These are phyloP conservation scores for Cervus canadensis DNA, from an alignment of 2,113 vertebrate genomes.

Conservation along the genomic window DNA sequence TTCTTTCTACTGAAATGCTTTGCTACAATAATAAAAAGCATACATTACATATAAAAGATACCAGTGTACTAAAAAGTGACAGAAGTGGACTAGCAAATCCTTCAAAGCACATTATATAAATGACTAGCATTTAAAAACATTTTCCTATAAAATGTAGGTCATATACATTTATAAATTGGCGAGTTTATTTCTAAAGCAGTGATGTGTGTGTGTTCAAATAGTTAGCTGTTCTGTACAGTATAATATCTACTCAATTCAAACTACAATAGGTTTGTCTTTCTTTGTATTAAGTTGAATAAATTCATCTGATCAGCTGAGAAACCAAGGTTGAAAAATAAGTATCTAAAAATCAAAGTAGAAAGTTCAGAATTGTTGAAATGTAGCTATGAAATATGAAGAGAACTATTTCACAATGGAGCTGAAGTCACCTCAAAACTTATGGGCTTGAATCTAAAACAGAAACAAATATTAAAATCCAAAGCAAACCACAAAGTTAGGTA, in stretches of 20 bases:
- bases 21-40: constrained; percentile 95
- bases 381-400: constrained; percentile 75
- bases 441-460: constrained; percentile 71
- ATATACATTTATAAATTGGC: constrained; percentile 85
- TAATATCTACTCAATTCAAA: constrained; percentile 80
- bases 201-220: constrained; percentile 80
- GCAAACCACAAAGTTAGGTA: constrained; percentile 74
- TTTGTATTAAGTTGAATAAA: constrained; percentile 80
- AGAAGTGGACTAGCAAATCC: constrained; percentile 88
- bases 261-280: constrained; percentile 78
- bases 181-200: constrained; percentile 80
- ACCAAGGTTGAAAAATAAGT: constrained; percentile 76
- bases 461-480: constrained; percentile 67
- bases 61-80: constrained; percentile 90
- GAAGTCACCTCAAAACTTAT: constrained; percentile 76
- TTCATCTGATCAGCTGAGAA: constrained; percentile 78
- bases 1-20: constrained; percentile 91
- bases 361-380: constrained; percentile 76
- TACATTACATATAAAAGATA: constrained; percentile 95
- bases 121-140: constrained; percentile 89
- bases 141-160: constrained; percentile 86
- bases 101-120: constrained; percentile 89
- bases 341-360: constrained; percentile 78
- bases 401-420: constrained; percentile 76
- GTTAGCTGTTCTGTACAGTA: constrained; percentile 82